Conservation (phyloP, 2,113 vertebrate genomes). For the Apodemus sylvaticus region DNA sequence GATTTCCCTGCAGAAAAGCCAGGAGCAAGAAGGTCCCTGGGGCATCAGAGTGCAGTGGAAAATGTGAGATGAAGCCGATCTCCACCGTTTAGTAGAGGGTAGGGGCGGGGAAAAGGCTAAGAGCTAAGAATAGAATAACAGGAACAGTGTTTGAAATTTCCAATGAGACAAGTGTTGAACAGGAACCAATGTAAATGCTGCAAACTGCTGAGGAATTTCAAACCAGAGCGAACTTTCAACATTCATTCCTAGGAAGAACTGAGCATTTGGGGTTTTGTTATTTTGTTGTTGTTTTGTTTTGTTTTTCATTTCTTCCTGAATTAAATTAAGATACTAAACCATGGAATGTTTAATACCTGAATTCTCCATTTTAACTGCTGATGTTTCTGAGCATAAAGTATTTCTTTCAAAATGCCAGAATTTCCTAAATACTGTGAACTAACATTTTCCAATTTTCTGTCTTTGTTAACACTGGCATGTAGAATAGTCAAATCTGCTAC, state of each 20-base stretch:
- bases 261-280: not conserved
- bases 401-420: not conserved
- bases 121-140: conserved; percentile 46
- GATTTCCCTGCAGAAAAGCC: not conserved
- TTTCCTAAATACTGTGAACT: not conserved
- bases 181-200: conserved; percentile 21
- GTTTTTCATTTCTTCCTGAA: not conserved
- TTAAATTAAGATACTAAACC: not conserved
- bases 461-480: not conserved
- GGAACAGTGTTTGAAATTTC: conserved; percentile 19
- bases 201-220: conserved; percentile 24
- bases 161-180: conserved; percentile 25
- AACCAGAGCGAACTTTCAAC: not conserved
- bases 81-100: not conserved
- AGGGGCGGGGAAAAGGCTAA: not conserved
- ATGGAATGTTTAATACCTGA: not conserved
- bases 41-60: not conserved
- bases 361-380: not conserved
- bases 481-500: not conserved
- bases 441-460: not conserved
- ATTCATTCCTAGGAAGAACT: not conserved
- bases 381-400: not conserved
- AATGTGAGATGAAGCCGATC: not conserved
- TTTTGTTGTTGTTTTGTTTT: not conserved
- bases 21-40: not conserved